Evolutionary conservation across 2,888 invertebrate genomes (phyloP).

Genomic region (Watsonalla cultraria): DNA sequence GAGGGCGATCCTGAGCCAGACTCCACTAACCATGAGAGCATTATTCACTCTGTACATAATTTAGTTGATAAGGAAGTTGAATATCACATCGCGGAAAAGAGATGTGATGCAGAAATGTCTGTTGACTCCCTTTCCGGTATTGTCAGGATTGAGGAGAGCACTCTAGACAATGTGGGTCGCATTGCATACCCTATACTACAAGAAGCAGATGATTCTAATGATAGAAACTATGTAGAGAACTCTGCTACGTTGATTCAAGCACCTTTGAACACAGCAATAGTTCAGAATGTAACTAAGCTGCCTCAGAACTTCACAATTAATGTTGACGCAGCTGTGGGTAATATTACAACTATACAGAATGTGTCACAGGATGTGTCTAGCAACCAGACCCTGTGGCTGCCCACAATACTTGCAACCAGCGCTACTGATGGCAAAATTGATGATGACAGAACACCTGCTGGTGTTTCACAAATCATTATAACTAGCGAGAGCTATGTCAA

Average conservation of each 20-base stretch:
- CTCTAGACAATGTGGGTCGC: slow-evolving; percentile 57
- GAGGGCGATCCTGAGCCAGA: slow-evolving; percentile 69
- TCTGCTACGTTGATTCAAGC: slow-evolving; percentile 64
- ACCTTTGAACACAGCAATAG: slow-evolving; percentile 64
- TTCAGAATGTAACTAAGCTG: slow-evolving; percentile 69
- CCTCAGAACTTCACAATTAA: slow-evolving; percentile 73
- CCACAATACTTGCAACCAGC: slow-evolving; percentile 66
- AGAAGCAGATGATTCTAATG: slow-evolving; percentile 60
- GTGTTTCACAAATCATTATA: slow-evolving; percentile 70
- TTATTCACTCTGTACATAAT: slow-evolving; percentile 58
- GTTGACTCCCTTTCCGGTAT: slow-evolving; percentile 64
- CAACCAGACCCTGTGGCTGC: slow-evolving; percentile 68
- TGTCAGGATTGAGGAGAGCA: slow-evolving; percentile 63
- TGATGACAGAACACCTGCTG: slow-evolving; percentile 55
- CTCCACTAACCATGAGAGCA: slow-evolving; percentile 69
- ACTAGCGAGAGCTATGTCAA: slow-evolving; percentile 68
- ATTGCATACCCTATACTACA: slow-evolving; percentile 66
- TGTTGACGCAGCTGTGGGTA: slow-evolving; percentile 68
- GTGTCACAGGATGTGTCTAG: slow-evolving; percentile 66
- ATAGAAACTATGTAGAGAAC: slow-evolving; percentile 63
- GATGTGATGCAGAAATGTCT: slow-evolving; percentile 60
- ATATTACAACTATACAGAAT: slow-evolving; percentile 70
- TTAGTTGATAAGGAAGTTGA: slow-evolving; percentile 62
- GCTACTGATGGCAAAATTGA: slow-evolving; percentile 56
- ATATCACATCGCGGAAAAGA: slow-evolving; percentile 62